These are phyloP conservation scores for Nasonia vitripennis DNA, from an alignment of 1,140 invertebrate species.

Conservation along the genomic window DNA sequence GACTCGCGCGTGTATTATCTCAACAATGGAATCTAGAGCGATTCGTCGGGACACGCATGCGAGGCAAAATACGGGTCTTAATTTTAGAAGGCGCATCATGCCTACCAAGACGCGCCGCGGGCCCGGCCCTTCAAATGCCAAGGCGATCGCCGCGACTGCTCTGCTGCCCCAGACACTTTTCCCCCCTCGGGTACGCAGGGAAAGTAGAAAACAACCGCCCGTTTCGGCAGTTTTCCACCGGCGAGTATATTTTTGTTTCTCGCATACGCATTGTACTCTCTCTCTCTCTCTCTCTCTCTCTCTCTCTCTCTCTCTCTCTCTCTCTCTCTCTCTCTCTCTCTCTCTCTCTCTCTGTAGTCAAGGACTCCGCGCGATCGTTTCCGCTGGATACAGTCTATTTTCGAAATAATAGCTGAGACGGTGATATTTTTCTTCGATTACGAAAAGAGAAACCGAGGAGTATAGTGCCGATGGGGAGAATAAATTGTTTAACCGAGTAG, in stretches of 20 bases:
- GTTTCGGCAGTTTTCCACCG: background rate
- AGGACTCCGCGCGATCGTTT: background rate
- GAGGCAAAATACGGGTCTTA: conserved; percentile 24
- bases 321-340: background rate
- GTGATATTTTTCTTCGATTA: background rate
- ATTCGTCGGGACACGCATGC: background rate
- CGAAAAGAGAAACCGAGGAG: background rate
- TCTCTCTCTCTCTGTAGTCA: background rate
- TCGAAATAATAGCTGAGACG: background rate
- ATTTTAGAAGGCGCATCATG: conserved; percentile 20
- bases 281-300: too few species aligned
- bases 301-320: background rate
- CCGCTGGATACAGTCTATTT: background rate
- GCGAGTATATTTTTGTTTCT: background rate
- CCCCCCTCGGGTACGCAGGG: background rate
- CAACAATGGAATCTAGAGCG: conserved; percentile 41
- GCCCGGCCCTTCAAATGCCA: conserved; percentile 5
- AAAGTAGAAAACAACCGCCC: background rate
- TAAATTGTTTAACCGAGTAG: conserved; percentile 27
- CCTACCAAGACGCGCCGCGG: background rate
- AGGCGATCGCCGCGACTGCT: background rate
- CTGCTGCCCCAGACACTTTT: background rate
- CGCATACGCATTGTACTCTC: background rate
- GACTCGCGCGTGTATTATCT: conserved; percentile 27
- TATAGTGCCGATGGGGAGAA: background rate